Percentiles rank a stretch among this genome's conserved stretches.
Conservation (phyloP, 2,888 invertebrate genomes). For the Tetanocera ferruginea region DNA sequence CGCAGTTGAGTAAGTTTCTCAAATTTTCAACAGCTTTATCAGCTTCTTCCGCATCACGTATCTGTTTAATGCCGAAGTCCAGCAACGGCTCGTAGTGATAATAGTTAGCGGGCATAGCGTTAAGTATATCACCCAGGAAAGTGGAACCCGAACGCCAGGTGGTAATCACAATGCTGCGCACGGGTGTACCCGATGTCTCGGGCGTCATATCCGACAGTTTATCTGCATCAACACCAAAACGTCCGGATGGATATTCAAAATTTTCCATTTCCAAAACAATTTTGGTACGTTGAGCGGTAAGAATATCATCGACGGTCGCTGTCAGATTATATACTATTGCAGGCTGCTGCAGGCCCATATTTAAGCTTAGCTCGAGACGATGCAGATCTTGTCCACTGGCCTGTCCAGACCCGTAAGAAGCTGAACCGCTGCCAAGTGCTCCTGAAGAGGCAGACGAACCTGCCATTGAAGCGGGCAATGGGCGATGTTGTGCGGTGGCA, state of each 20-base stretch:
- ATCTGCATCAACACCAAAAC: conserved; percentile 71
- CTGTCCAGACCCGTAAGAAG: conserved; percentile 41
- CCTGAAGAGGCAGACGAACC: conserved; percentile 47
- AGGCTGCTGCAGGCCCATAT: conserved; percentile 35
- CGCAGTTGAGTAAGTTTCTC: conserved; percentile 81
- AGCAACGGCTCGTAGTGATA: conserved; percentile 92
- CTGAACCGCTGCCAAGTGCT: conserved; percentile 46
- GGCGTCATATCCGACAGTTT: conserved; percentile 78
- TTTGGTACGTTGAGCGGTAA: conserved; percentile 72
- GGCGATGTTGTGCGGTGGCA: conserved; percentile 69
- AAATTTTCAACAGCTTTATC: conserved; percentile 77
- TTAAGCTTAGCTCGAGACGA: conserved; percentile 5
- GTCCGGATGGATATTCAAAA: conserved; percentile 75
- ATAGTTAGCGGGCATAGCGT: conserved; percentile 87
- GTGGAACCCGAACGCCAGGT: conserved; percentile 94
- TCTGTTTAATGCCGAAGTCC: conserved; percentile 85
- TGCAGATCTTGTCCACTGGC: conserved; percentile 5
- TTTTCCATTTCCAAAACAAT: conserved; percentile 74
- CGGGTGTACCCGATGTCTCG: conserved; percentile 77
- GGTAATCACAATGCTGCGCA: conserved; percentile 84
- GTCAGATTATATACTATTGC: conserved; percentile 63
- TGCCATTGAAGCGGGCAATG: conserved; percentile 60
- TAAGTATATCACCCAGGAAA: conserved; percentile 87
- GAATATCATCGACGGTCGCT: conserved; percentile 73
- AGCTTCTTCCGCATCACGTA: conserved; percentile 81